phyloP scores from a whole-genome alignment of 2,888 invertebrate genomes.

The Limnephilus marmoratus region DNA sequence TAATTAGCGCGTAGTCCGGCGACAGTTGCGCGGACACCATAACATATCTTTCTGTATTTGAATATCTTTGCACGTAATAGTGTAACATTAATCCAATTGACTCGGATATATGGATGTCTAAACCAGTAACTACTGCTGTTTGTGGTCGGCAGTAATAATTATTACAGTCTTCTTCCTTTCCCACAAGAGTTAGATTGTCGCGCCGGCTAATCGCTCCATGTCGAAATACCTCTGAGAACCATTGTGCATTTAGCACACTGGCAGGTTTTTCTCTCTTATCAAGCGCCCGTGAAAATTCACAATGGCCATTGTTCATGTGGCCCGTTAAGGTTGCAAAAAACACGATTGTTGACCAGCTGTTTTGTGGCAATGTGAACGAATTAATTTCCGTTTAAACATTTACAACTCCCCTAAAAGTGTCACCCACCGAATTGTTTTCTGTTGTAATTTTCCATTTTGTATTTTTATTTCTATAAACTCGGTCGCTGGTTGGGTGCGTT shows the following conservation, averaged over 20 bases:
- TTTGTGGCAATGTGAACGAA: not conserved
- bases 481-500: too few species aligned
- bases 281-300: conserved; percentile 38
- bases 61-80: too few species aligned
- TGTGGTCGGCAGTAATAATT: not conserved
- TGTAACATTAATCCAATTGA: not conserved
- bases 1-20: too few species aligned
- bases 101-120: not conserved
- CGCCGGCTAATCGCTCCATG: conserved; percentile 24
- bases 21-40: too few species aligned
- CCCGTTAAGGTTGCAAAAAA: conserved; percentile 10
- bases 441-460: not conserved
- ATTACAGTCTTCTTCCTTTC: not conserved
- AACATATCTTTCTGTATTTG: too few species aligned
- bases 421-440: not conserved
- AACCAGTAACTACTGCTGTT: not conserved
- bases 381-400: not conserved
- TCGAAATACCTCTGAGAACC: not conserved
- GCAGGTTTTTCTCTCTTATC: conserved; percentile 10
- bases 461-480: too few species aligned
- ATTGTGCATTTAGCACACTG: conserved; percentile 29
- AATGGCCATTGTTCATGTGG: conserved; percentile 18
- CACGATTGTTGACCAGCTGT: not conserved
- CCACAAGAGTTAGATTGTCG: conserved; percentile 7
- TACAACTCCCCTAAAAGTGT: not conserved